phyloP scores from a whole-genome alignment of 2,888 invertebrate genomes.

The Tachina fera region DNA sequence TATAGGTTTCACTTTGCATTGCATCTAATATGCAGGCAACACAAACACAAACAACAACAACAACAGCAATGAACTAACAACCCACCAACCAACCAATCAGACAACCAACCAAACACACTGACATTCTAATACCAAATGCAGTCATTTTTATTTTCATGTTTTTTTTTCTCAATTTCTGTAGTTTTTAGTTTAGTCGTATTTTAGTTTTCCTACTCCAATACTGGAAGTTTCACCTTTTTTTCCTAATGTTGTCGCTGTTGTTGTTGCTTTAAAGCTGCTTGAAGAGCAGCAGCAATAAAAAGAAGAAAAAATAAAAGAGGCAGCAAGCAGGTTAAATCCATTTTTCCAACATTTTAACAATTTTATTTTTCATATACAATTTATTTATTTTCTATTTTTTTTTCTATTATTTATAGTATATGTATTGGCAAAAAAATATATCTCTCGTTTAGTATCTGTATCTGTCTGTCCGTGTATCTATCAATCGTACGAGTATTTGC shows the following conservation, averaged over 20 bases:
- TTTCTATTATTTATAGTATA: conserved; percentile 20
- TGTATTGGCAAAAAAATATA: conserved; percentile 20
- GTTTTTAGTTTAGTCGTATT: conserved; percentile 54
- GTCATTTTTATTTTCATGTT: background rate
- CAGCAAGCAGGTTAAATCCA: conserved; percentile 61
- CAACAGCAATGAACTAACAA: conserved; percentile 11
- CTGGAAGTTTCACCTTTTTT: conserved; percentile 68
- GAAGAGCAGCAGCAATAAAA: conserved; percentile 34
- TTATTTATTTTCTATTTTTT: conserved; percentile 29
- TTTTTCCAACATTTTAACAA: conserved; percentile 61
- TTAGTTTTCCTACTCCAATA: conserved; percentile 64
- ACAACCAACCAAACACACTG: conserved; percentile 41
- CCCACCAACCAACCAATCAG: conserved; percentile 48
- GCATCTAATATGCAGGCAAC: conserved; percentile 49
- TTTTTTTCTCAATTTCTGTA: background rate
- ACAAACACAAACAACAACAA: conserved; percentile 15
- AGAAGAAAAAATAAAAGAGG: conserved; percentile 21
- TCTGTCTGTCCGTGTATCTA: conserved; percentile 10
- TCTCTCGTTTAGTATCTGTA: conserved; percentile 27
- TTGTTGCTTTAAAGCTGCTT: conserved; percentile 38
- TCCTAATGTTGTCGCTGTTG: background rate
- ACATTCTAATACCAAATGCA: conserved; percentile 44
- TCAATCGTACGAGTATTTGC: background rate
- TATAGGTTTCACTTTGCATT: conserved; percentile 58
- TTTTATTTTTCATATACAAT: conserved; percentile 32